phyloP scores from a whole-genome alignment of 2,888 invertebrate species.

The Resseliella maxima region DNA sequence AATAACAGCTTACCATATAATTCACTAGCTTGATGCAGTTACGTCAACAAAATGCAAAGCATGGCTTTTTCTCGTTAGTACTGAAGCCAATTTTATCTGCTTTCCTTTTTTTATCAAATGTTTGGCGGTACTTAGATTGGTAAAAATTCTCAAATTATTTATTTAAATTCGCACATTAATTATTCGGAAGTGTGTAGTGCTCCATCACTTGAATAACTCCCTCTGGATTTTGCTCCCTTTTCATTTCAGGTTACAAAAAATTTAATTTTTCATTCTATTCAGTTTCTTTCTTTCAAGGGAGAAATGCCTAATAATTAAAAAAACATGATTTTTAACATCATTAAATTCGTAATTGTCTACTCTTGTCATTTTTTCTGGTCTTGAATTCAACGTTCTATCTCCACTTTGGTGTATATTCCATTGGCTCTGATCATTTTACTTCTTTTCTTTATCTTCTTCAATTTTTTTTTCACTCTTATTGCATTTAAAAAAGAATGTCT shows the following conservation, averaged over 20 bases:
- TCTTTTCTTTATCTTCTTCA: background rate
- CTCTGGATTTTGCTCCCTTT: background rate
- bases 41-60: background rate
- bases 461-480: background rate
- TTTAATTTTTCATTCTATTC: background rate
- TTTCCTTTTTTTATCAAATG: slow-evolving; percentile 6
- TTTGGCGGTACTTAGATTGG: background rate
- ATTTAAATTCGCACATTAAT: background rate
- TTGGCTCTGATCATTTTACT: background rate
- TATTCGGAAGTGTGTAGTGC: background rate
- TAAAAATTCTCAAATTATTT: background rate
- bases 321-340: slow-evolving; percentile 36
- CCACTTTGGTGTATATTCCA: background rate
- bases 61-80: background rate
- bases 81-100: background rate
- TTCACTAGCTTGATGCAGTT: background rate
- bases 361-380: slow-evolving; percentile 15
- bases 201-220: background rate
- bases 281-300: background rate
- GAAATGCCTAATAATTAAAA: slow-evolving; percentile 17
- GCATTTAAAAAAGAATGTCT: background rate
- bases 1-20: background rate
- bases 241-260: background rate
- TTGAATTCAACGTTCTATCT: background rate
- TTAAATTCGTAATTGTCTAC: slow-evolving; percentile 38